Evolutionary conservation across 1,140 invertebrate genomes (phyloP).

Genomic region (Drosophila fuyamai): DNA sequence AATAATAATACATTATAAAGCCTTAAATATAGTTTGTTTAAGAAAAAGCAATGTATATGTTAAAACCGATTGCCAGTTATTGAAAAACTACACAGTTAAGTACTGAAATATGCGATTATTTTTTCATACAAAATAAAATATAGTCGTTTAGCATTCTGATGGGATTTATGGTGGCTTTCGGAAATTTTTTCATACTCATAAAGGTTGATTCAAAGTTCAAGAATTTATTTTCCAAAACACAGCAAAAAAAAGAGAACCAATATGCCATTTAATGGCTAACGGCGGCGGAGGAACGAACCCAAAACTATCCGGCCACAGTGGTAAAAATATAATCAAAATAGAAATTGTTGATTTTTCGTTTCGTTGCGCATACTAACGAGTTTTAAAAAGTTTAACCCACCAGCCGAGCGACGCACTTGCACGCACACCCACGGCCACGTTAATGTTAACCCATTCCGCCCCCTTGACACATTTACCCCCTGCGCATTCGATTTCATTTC

Average conservation of each 20-base stretch:
- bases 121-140: not conserved
- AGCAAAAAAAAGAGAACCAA: constrained; percentile 2
- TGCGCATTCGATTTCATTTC: constrained; percentile 78
- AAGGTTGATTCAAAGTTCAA: constrained; percentile 4
- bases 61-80: too few relatives aligned
- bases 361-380: constrained; percentile 81
- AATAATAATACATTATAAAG: too few relatives aligned
- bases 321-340: constrained; percentile 75
- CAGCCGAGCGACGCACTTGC: constrained; percentile 24
- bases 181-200: not conserved
- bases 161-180: not conserved
- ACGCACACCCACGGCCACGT: constrained; percentile 35
- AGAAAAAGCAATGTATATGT: too few relatives aligned
- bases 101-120: too few relatives aligned
- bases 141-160: not conserved
- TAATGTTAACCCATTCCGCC: constrained; percentile 56
- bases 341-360: constrained; percentile 83
- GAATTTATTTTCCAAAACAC: not conserved
- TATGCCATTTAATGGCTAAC: constrained; percentile 47
- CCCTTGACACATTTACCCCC: constrained; percentile 56
- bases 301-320: constrained; percentile 46
- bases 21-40: too few relatives aligned
- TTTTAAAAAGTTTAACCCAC: constrained; percentile 66
- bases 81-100: too few relatives aligned
- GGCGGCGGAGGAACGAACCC: constrained; percentile 6